Evolutionary conservation across 2,113 vertebrate genomes (phyloP), one percentile per base, ranked within the genome.

Genomic region (Vimba vimba): DNA sequence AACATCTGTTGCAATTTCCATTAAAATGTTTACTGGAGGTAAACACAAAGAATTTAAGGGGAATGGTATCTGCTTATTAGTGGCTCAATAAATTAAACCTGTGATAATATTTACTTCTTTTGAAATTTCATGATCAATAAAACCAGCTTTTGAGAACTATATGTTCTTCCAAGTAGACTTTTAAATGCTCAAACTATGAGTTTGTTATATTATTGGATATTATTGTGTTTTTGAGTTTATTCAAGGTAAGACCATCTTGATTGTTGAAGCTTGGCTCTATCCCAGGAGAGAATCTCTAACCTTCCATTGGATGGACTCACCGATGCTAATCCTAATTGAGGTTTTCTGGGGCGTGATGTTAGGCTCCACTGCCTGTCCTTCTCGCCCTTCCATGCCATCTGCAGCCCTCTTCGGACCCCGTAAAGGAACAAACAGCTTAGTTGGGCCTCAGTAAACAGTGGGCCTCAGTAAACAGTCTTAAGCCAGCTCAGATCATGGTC

Each of bases 201-300:
- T 30, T 77, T 81, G 79, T 39, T n/a, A n/a, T n/a, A n/a, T n/a
- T n/a, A n/a, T n/a, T n/a, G n/a, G n/a, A n/a, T n/a, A n/a, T n/a
- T n/a, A n/a, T 77, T 81, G 79, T 39, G 6, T 19, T 64, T 27
- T 21, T 27, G 9, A 2, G 0, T 45, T 86, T 60, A 39, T 45
- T 77, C 19, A 47, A 75, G 25, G 1, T 33, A 68, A 85, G 25
- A 50, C 10, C 43, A 36, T 85, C 25, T 45, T 64, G 57, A 64
- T 77, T 8, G n/a, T 60, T n/a, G 10, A 17, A 12, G 12, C 75
- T 45, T 55, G 90, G 89, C 76, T 89, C 89, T 77, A 78, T 84
- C 76, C 80, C 79, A 82, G 27, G 82, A 87, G 88, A 90, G 84
- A 91, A 87, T 80, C 88, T 52, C 87, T 92, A 93, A 94, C 92